Evolutionary conservation across 2,888 invertebrate genomes (phyloP).

Genomic region (Polydesmus complanatus): DNA sequence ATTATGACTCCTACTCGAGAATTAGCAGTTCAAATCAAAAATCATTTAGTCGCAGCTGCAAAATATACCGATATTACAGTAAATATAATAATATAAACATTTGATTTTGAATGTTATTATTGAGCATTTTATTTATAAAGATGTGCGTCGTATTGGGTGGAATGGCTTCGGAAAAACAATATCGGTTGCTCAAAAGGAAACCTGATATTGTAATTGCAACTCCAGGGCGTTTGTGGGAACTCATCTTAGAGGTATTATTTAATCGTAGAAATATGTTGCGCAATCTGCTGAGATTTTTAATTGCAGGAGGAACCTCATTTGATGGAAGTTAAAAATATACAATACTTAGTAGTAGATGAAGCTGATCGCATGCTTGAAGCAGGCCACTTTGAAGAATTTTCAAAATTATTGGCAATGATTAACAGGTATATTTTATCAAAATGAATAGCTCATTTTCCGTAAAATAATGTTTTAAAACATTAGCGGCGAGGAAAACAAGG

Average conservation of each 20-base stretch:
- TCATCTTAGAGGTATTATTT: conserved; percentile 60
- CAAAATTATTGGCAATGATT: conserved; percentile 60
- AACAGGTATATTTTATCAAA: conserved; percentile 45
- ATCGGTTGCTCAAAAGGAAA: conserved; percentile 59
- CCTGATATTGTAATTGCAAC: conserved; percentile 96
- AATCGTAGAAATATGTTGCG: not conserved
- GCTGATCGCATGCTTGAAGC: conserved; percentile 96
- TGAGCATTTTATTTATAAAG: conserved; percentile 6
- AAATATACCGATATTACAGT: conserved; percentile 61
- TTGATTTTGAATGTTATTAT: no score
- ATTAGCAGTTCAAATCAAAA: conserved; percentile 82
- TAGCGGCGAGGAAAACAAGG: conserved; percentile 37
- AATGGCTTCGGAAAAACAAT: conserved; percentile 84
- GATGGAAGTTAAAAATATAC: conserved; percentile 16
- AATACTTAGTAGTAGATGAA: conserved; percentile 85
- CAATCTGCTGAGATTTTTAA: conserved; percentile 37
- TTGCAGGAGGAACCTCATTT: conserved; percentile 39
- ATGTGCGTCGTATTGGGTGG: conserved; percentile 64
- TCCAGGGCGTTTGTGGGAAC: conserved; percentile 92
- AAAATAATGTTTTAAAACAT: conserved; percentile 3
- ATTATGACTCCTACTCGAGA: conserved; percentile 93
- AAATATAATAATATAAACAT: conserved; percentile 14
- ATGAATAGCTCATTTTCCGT: no score
- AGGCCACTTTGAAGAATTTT: conserved; percentile 87
- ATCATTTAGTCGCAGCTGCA: conserved; percentile 63